Evolutionary conservation across 2,797 vertebrate genomes (phyloP), one percentile per base, ranked within the genome.

Genomic region (Pseudochromis fuscus): DNA sequence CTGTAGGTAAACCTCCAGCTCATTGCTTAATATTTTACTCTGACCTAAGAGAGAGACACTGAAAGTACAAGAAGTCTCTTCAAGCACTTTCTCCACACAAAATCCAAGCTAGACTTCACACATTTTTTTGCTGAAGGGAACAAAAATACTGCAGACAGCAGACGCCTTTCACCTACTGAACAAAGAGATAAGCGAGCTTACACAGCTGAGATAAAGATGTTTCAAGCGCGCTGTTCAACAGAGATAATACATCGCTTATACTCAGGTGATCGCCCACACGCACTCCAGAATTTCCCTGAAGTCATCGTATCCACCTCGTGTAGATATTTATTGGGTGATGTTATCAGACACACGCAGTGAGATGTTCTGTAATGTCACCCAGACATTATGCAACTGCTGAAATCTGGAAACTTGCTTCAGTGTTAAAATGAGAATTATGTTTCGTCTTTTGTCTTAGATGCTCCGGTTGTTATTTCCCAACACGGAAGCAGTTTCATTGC

Each of bases 161-260:
- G 44, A 53, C 2, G 19, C 24, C 67, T 79, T 79, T 78, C 55
- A 76, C 60, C 64, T 13, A 62, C 1, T 73, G 45, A 65, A 63
- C 28, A 18, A n/a, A 24, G 50, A 71, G 82, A 85, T 81, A 84
- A 79, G 13, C 8, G 19, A 61, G 44, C 49, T 72, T 21, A 57
- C 37, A 40, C 44, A 21, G 50, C 21, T 5, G 42, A 75, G 62
- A 85, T 81, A 68, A 75, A 68, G 57, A 46, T 9, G 0, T 25
- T 65, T 71, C 25, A 69, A 44, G 44, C 70, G 51, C 7, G 58
- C 44, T 31, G 40, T 23, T 58, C 24, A 44, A 68, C 21, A 57
- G 24, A 76, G 71, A 78, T 80, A 72, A 57, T 21, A 27, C 30
- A 55, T 59, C 21, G 2, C 55, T 44, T 59, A 38, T 35, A 48